phyloP scores from a whole-genome alignment of 1,140 invertebrate species.

The Diabrotica virgifera region DNA sequence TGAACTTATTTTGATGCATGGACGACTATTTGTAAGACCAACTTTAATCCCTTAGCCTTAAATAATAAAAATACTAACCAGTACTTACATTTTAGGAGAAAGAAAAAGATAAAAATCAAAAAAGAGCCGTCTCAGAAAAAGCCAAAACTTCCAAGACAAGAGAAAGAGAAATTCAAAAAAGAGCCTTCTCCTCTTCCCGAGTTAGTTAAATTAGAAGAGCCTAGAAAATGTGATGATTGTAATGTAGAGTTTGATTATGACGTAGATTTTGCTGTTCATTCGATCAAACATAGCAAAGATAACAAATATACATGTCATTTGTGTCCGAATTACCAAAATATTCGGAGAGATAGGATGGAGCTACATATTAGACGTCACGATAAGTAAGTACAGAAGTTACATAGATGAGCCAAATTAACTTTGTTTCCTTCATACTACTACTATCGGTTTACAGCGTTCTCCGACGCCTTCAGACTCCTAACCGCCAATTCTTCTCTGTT shows the following conservation, averaged over 20 bases:
- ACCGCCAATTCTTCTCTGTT: too few species aligned
- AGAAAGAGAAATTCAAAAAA: neutral
- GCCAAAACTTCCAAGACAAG: too few species aligned
- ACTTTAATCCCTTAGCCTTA: neutral
- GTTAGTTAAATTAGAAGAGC: neutral
- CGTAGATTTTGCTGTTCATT: neutral
- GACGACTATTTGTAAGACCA: neutral
- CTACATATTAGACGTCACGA: neutral
- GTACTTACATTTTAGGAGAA: neutral
- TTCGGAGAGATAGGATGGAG: neutral
- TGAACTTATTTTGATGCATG: too few species aligned
- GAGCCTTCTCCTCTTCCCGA: neutral
- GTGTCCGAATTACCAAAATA: constrained; percentile 1
- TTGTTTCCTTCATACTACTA: too few species aligned
- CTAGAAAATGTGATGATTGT: neutral
- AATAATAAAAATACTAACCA: neutral
- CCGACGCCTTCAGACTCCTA: too few species aligned
- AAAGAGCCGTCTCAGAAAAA: neutral
- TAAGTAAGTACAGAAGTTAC: neutral
- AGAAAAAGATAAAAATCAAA: neutral
- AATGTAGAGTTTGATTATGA: neutral
- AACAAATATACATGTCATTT: neutral
- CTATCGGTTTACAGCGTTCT: too few species aligned
- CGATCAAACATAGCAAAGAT: neutral
- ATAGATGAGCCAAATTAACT: too few species aligned